Conservation (phyloP, 2,797 vertebrate genomes). For the Myotis myotis region DNA sequence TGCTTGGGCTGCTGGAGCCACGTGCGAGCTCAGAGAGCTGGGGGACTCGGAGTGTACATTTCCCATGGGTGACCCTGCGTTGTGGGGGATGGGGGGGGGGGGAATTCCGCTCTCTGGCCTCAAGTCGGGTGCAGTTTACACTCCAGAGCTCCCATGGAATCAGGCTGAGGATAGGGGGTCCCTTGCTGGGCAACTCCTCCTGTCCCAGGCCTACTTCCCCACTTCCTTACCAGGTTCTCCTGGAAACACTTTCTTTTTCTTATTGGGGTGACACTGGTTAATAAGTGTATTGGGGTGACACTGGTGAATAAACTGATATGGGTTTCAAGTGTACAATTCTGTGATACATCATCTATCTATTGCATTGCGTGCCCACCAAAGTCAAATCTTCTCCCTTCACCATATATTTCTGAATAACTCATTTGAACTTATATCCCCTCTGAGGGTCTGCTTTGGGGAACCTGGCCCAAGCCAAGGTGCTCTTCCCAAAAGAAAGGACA, state of each 20-base stretch:
- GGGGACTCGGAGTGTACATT: not conserved
- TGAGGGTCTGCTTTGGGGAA: not conserved
- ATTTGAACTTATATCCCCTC: not conserved
- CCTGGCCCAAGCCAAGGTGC: not conserved
- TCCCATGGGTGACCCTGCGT: rapidly evolving
- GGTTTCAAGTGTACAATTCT: not conserved
- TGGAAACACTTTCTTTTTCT: not conserved
- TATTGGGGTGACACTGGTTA: not conserved
- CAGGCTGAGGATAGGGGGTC: not conserved
- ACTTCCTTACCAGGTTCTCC: not conserved
- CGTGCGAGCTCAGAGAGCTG: not conserved
- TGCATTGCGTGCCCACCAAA: not conserved
- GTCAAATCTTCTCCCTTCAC: not conserved
- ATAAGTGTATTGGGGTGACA: not conserved
- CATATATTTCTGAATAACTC: not conserved
- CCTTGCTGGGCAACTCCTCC: not conserved
- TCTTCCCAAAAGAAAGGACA: not conserved
- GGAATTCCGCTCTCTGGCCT: not conserved
- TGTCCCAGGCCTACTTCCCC: not conserved
- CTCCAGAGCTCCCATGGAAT: not conserved
- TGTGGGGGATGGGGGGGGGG: not conserved
- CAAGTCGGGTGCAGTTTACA: not conserved
- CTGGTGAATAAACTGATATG: not conserved
- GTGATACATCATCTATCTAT: not conserved
- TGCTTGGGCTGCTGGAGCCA: not conserved